Evolutionary conservation across 2,888 invertebrate species (phyloP), one percentile per base, ranked within the genome.

Genomic region (Polyommatus icarus): DNA sequence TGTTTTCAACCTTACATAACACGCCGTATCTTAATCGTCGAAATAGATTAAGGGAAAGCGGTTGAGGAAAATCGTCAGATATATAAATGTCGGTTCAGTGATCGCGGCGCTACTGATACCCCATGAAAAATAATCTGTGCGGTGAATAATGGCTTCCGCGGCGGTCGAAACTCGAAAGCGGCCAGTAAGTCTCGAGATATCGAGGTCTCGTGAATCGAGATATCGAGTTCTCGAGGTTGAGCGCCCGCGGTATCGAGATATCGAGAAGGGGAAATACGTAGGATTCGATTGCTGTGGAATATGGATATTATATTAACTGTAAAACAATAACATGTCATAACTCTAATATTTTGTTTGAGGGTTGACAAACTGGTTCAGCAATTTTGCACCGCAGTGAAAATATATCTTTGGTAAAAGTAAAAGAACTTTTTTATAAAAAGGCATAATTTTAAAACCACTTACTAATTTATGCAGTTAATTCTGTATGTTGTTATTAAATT

Each of bases 121-220:
- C 86, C 83, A 83, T 88, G 86, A 88, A 88, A 88, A 88, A 88
- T 87, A 88, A 88, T 87, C 84, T 84, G 83, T 85, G 84, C 84
- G 82, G 83, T 85, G 86, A 87, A 84, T 87, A 88, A 88, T 88
- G 86, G 83, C 82, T 82, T 78, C 81, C 81, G 80, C 79, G 81
- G 80, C 81, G 50, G 50, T 67, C 78, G 82, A 80, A 80, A 80
- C 82, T 81, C 76, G 20, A 80, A 82, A 83, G 83, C 80, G 80
- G 78, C 54, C 75, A 29, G 76, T 54, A 76, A 67, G 67, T 29
- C 67, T 67, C 67, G 67, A 67, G 29, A 67, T 67, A 29, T 67
- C 67, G 67, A 67, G 29, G 15, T 32, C 67, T 61, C 18, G 20
- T 20, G 59, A 3, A 20, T 59, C 59, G 61, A 29, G 24, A 24